Evolutionary conservation across 2,888 invertebrate genomes (phyloP), one percentile per base, ranked within the genome.

Genomic region (Aporophyla nigra): DNA sequence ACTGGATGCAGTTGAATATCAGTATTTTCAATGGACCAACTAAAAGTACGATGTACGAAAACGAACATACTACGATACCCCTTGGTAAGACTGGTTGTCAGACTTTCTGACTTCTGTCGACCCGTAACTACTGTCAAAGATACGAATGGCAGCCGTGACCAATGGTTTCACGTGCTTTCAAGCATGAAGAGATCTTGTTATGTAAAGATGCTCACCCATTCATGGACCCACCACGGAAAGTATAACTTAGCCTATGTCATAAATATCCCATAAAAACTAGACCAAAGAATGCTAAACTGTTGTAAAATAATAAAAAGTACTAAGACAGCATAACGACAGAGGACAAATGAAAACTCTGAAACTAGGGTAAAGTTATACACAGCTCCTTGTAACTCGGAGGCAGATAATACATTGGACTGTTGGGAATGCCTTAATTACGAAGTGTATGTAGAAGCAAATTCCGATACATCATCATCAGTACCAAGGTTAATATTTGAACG

Each of bases 381-480:
- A 59, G 43, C 21, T 62, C 63, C 59, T 67, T 33, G 43, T 53
- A 54, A 72, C 73, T 83, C 21, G 40, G 49, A 65, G 53, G 16
- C 70, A 65, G 65, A 82, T 83, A 79, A 79, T 78, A 71, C 53
- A 72, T 80, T 54, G 71, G 65, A 62, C 71, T 66, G 24, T 56
- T 14, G 80, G 78, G 83, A 83, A 66, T 78, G 51, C 51, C 54
- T 40, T 70, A 83, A 82, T 79, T 68, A 76, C 61, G 33, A 67
- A 82, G 51, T 82, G 49, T 62, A n/a, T 56, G n/a, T 82, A 76
- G 49, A 49, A 65, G 33, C 77, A 56, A 77, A 77, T 61, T 46
- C 24, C 78, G 68, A 79, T 79, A 82, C 56, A 82, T 76, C 82
- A 62, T 67, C 67, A 67, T 76, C 82, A 76, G 49, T 81, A 53